Conservation (phyloP, 2,888 invertebrate species). For the Blastobasis lacticolella region DNA sequence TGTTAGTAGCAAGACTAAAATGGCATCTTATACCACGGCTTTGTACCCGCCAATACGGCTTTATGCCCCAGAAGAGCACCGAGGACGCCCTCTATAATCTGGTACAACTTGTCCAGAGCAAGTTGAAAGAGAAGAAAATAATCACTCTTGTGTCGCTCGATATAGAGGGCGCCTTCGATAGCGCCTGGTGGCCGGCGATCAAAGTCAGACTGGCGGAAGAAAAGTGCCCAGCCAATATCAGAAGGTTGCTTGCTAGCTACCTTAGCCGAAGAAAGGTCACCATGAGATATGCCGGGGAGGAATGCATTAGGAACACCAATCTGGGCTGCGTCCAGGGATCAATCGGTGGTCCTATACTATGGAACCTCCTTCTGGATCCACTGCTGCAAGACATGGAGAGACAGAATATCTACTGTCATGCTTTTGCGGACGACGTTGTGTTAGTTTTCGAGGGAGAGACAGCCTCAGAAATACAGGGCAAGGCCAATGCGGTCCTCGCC, state of each 20-base stretch:
- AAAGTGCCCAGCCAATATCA: neutral
- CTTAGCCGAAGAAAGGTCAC: conserved; percentile 1
- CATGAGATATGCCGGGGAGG: conserved; percentile 7
- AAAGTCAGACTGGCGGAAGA: neutral
- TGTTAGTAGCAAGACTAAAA: neutral
- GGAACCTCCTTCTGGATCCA: conserved; percentile 10
- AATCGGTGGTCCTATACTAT: conserved; percentile 7
- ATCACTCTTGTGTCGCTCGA: conserved; percentile 1
- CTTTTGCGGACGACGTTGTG: conserved; percentile 4
- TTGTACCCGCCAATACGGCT: conserved; percentile 1
- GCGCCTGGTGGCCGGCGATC: neutral
- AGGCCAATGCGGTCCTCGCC: conserved; percentile 3
- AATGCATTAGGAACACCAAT: neutral
- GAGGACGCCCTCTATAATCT: conserved; percentile 6
- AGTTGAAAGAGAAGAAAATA: neutral
- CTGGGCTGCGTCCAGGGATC: conserved; percentile 12
- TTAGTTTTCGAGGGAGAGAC: neutral
- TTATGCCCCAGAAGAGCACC: conserved; percentile 4
- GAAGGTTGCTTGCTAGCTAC: neutral
- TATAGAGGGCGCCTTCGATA: conserved; percentile 6
- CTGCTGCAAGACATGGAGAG: neutral
- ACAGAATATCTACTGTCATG: conserved; percentile 1
- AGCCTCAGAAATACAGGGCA: neutral
- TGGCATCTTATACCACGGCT: neutral
- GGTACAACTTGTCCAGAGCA: neutral